A percentile compares a stretch with the other conserved stretches of the same genome.
phyloP scores from a whole-genome alignment of 1,140 invertebrate genomes.

The Portunus trituberculatus region DNA sequence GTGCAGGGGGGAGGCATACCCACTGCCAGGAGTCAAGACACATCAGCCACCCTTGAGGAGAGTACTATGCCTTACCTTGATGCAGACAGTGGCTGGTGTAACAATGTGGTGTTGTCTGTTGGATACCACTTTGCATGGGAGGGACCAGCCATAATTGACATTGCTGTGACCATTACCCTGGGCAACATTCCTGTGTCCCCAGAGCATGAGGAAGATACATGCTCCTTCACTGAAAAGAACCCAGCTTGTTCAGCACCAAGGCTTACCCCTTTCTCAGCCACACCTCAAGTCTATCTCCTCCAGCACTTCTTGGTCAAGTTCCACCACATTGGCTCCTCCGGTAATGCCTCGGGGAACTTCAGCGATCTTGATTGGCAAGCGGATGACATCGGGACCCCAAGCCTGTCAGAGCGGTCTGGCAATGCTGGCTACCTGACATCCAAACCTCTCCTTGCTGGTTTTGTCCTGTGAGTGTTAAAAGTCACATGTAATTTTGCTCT shows the following conservation, averaged over 20 bases:
- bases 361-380: background rate
- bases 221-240: background rate
- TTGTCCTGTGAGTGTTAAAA: slow-evolving; percentile 44
- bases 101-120: slow-evolving; percentile 66
- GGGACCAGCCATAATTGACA: slow-evolving; percentile 50
- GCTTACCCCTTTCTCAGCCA: background rate
- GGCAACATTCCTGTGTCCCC: slow-evolving; percentile 48
- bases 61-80: slow-evolving; percentile 49
- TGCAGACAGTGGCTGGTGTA: slow-evolving; percentile 45
- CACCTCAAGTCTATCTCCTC: background rate
- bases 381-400: background rate
- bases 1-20: slow-evolving; percentile 42
- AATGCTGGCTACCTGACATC: slow-evolving; percentile 55
- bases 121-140: slow-evolving; percentile 61
- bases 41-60: background rate
- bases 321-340: slow-evolving; percentile 4
- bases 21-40: background rate
- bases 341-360: background rate
- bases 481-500: background rate
- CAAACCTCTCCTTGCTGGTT: slow-evolving; percentile 54
- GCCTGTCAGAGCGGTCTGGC: slow-evolving; percentile 52
- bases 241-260: background rate
- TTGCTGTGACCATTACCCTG: slow-evolving; percentile 56
- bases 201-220: slow-evolving; percentile 17
- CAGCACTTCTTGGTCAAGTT: slow-evolving; percentile 59